Percentiles rank a stretch among this genome's conserved stretches.
phyloP scores from a whole-genome alignment of 2,888 invertebrate genomes.

The Zaprionus bogoriensis region DNA sequence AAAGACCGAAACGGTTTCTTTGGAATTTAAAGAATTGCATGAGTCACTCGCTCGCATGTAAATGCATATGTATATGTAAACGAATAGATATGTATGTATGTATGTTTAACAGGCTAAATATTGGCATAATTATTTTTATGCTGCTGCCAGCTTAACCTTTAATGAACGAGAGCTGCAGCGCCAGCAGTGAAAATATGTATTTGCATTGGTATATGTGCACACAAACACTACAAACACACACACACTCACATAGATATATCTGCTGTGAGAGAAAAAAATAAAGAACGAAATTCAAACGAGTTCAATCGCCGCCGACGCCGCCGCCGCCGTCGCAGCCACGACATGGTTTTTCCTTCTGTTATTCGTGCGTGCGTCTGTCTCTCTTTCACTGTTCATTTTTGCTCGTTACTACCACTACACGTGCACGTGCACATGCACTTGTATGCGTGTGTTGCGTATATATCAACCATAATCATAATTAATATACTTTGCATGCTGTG shows the following conservation, averaged over 20 bases:
- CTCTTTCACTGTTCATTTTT: slow-evolving; percentile 41
- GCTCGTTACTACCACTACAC: slow-evolving; percentile 40
- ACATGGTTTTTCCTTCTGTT: slow-evolving; percentile 39
- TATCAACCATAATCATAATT: slow-evolving; percentile 39
- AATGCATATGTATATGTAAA: slow-evolving; percentile 6
- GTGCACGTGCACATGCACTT: slow-evolving; percentile 8
- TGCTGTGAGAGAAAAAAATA: slow-evolving; percentile 27
- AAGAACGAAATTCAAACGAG: slow-evolving; percentile 62
- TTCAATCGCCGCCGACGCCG: slow-evolving; percentile 53
- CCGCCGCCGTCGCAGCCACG: slow-evolving; percentile 19
- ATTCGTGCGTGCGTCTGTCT: slow-evolving; percentile 37
- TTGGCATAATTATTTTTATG: slow-evolving; percentile 23
- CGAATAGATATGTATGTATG: background rate
- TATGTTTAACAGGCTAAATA: slow-evolving; percentile 10
- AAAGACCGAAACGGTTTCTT: slow-evolving; percentile 39
- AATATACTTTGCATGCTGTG: slow-evolving; percentile 18
- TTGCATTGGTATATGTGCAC: background rate
- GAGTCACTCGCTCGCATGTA: slow-evolving; percentile 56
- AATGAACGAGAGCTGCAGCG: slow-evolving; percentile 32
- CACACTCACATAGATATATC: slow-evolving; percentile 3
- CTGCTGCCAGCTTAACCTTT: slow-evolving; percentile 41
- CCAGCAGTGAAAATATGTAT: slow-evolving; percentile 2
- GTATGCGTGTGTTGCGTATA: background rate
- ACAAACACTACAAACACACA: slow-evolving; percentile 5
- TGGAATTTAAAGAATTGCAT: slow-evolving; percentile 60